phyloP scores from a whole-genome alignment of 2,888 invertebrate genomes.

The Dioctria linearis region DNA sequence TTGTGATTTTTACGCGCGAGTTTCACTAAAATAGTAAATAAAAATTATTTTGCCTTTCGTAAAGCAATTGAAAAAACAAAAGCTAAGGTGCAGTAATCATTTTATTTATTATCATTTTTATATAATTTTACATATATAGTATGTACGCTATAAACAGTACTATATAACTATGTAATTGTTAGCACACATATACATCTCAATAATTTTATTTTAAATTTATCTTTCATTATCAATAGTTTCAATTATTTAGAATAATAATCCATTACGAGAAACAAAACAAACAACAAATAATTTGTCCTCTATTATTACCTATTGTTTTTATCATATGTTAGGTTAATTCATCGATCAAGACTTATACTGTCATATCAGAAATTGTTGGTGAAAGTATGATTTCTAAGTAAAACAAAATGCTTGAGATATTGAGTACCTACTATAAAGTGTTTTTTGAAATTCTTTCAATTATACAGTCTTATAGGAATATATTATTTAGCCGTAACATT shows the following conservation, averaged over 20 bases:
- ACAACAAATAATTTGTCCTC: constrained; percentile 28
- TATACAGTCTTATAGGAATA: too few relatives aligned
- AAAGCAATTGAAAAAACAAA: constrained; percentile 10
- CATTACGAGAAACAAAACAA: constrained; percentile 28
- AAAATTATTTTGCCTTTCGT: neutral
- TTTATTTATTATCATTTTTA: constrained; percentile 44
- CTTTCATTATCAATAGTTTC: constrained; percentile 28
- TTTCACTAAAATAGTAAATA: too few relatives aligned
- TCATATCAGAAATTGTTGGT: too few relatives aligned
- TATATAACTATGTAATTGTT: constrained; percentile 41
- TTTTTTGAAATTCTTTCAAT: too few relatives aligned
- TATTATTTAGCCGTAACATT: too few relatives aligned
- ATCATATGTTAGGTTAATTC: constrained; percentile 16
- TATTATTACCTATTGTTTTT: constrained; percentile 30
- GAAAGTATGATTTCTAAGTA: too few relatives aligned
- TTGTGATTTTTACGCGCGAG: too few relatives aligned
- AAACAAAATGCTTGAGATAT: too few relatives aligned
- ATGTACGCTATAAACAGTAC: constrained; percentile 35
- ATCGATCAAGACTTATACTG: too few relatives aligned
- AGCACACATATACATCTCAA: constrained; percentile 45
- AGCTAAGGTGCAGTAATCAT: constrained; percentile 39
- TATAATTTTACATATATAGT: constrained; percentile 46
- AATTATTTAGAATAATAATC: constrained; percentile 41
- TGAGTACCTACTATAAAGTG: too few relatives aligned
- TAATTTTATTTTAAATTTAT: constrained; percentile 30